phyloP scores from a whole-genome alignment of 2,797 vertebrate genomes.

The Austrolebias charrua region DNA sequence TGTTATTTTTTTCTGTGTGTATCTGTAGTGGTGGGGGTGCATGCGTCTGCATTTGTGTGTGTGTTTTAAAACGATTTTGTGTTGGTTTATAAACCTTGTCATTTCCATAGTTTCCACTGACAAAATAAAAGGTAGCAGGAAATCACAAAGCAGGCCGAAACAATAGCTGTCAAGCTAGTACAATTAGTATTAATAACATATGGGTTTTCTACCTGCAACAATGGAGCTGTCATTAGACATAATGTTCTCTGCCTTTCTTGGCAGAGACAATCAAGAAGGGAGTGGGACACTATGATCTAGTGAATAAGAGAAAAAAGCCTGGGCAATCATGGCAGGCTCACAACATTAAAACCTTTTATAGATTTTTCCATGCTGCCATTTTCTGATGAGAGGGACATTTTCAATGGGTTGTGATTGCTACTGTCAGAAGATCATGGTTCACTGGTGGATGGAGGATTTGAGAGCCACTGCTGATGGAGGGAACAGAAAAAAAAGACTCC shows the following conservation, averaged over 20 bases:
- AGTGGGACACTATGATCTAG: conserved; percentile 63
- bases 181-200: conserved; percentile 78
- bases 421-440: conserved; percentile 59
- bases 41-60: neutral
- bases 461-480: conserved; percentile 23
- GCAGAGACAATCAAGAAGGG: conserved; percentile 43
- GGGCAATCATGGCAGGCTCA: conserved; percentile 66
- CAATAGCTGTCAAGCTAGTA: conserved; percentile 65
- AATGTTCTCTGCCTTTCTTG: conserved; percentile 57
- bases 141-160: conserved; percentile 54
- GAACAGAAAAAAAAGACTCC: conserved; percentile 20
- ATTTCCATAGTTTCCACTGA: conserved; percentile 11
- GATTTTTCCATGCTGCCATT: conserved; percentile 72
- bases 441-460: conserved; percentile 32
- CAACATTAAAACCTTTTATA: conserved; percentile 79
- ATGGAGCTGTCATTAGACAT: conserved; percentile 51
- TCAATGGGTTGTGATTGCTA: conserved; percentile 72
- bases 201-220: conserved; percentile 59
- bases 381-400: conserved; percentile 67
- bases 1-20: neutral
- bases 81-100: neutral
- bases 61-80: neutral
- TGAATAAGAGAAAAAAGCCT: conserved; percentile 76
- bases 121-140: conserved; percentile 30
- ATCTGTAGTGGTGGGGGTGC: neutral